Evolutionary conservation across 2,113 vertebrate genomes (phyloP).

Genomic region (Falco punctatus): DNA sequence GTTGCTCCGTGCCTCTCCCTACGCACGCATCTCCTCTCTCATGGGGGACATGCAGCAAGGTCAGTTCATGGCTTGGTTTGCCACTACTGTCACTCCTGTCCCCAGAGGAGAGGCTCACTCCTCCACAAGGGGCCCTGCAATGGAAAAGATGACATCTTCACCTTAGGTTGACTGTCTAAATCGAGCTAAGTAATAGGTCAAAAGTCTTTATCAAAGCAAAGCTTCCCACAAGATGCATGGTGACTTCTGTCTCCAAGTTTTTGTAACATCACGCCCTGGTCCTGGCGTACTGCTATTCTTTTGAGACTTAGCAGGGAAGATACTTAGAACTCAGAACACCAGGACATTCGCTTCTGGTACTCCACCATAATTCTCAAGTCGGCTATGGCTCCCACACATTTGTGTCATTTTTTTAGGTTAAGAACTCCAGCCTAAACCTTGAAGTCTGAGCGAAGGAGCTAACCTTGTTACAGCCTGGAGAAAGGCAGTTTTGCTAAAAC

Average conservation of each 20-base stretch:
- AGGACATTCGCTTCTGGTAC: background rate
- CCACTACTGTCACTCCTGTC: background rate
- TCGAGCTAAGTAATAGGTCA: background rate
- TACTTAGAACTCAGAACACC: background rate
- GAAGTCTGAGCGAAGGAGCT: background rate
- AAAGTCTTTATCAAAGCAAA: background rate
- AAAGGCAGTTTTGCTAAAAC: background rate
- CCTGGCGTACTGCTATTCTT: background rate
- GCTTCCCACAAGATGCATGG: background rate
- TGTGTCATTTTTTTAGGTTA: background rate
- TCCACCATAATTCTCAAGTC: background rate
- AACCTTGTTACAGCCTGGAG: background rate
- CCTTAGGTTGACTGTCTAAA: background rate
- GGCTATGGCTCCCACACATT: background rate
- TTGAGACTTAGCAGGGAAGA: background rate
- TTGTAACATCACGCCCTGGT: background rate
- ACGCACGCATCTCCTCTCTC: background rate
- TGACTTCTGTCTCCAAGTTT: background rate
- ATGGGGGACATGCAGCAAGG: background rate
- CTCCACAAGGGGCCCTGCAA: background rate
- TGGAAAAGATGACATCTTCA: background rate
- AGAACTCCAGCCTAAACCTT: background rate
- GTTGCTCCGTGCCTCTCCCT: background rate
- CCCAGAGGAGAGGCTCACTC: background rate
- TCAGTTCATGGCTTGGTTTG: background rate